Evolutionary conservation across 2,888 invertebrate genomes (phyloP), one percentile per base, ranked within the genome.

Genomic region (Drosophila helvetica): DNA sequence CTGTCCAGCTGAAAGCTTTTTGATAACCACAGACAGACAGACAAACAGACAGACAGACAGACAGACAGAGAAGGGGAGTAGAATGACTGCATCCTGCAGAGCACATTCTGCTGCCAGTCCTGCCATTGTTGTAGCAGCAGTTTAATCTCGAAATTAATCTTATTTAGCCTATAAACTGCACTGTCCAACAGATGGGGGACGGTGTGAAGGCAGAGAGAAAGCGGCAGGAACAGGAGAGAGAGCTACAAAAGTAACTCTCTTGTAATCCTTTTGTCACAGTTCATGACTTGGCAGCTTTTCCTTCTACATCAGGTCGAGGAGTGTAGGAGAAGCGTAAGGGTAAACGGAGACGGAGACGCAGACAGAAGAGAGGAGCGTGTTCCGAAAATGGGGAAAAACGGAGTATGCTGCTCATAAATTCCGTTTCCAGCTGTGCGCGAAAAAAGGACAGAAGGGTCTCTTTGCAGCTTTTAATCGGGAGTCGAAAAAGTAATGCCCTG

Each of bases 201-300:
- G 3, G 12, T 4, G 10, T 3, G 30, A 30, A 10, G 30, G 12
- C 33, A 33, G 33, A 33, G 4, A 33, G 30, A 30, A 9, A 30
- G 10, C 33, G 12, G 33, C 1, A 17, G n/a, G 17, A n/a, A 17
- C 33, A 22, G 8, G 22, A 22, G 58, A 19, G 50, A 10, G 18
- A 25, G 27, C 79, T 78, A 67, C 70, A 68, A 57, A 71, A 73
- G 85, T 79, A 81, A 84, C 87, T 81, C 76, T 63, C 61, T 60
- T 71, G 89, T 88, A 85, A 85, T 87, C 85, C 85, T 75, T 87
- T 85, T 88, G 85, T 79, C 89, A 89, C 89, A 81, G 76, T 66
- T 75, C 82, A 77, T 81, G 89, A 88, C 87, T 88, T 65, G 72
- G 60, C 85, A 77, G 75, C 73, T 79, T 86, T 75, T 12, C 33